Conservation (phyloP, 2,888 invertebrate species). For the Tricholauxania praeusta region DNA sequence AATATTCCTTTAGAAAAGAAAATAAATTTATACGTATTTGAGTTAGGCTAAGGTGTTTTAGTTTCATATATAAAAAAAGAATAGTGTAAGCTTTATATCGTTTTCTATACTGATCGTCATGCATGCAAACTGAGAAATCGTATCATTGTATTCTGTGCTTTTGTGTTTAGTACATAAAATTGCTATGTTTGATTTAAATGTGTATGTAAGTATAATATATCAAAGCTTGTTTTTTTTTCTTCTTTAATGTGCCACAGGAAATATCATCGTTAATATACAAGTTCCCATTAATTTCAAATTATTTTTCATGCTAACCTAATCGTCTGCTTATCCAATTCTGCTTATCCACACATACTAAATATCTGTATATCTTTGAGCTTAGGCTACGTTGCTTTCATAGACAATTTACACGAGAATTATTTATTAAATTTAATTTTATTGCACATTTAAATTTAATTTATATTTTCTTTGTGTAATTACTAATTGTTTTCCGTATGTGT, state of each 20-base stretch:
- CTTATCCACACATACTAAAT: conserved; percentile 24
- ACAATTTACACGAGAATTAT: conserved; percentile 27
- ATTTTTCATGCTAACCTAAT: conserved; percentile 28
- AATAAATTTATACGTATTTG: background rate
- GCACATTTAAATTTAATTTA: conserved; percentile 20
- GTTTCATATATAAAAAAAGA: background rate
- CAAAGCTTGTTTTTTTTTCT: too few relatives aligned
- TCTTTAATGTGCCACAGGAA: conserved; percentile 11
- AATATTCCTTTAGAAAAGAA: conserved; percentile 23
- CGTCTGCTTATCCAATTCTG: background rate
- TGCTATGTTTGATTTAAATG: conserved; percentile 13
- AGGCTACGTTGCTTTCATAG: conserved; percentile 16
- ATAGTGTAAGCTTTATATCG: background rate
- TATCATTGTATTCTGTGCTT: background rate
- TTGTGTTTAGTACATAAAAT: background rate
- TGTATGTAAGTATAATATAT: too few relatives aligned
- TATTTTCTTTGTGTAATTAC: conserved; percentile 8
- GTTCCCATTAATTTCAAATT: conserved; percentile 10
- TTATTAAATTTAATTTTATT: conserved; percentile 18
- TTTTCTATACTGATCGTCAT: conserved; percentile 35
- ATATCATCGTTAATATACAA: conserved; percentile 20
- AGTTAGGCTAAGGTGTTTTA: conserved; percentile 1
- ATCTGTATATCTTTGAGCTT: conserved; percentile 26
- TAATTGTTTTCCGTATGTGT: conserved; percentile 24
- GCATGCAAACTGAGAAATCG: conserved; percentile 11